Base-by-base conservation (phyloP, 2,113 vertebrate genomes). In the Leucopsar rothschildi region DNA sequence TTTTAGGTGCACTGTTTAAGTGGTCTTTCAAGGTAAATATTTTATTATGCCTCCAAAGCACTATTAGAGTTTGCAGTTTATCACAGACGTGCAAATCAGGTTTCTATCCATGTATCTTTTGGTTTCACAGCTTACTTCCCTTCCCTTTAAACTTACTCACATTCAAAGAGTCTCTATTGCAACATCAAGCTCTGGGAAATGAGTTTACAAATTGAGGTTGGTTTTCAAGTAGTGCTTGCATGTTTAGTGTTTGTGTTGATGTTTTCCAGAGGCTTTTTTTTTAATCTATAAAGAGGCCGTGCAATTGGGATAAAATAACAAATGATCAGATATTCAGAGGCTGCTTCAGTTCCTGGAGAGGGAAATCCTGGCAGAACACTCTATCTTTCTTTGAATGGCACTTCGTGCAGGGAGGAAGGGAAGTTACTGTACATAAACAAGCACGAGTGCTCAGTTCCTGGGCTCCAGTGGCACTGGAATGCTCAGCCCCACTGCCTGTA, bases 11-110 rank as follows among this genome's bases (percentile, higher is more conserved):
- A 21, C 17, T 65, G 42, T 55, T 84, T 29, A 86, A 73, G 56
- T 86, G 27, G 27, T 75, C n/a, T 90, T 94, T 93, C 79, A 81
- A 72, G 77, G 93, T 88, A 90, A 95, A 96, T 39, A 82, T 53
- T 40, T 56, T 88, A 76, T 47, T 90, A 88, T 60, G 76, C 66
- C 80, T 96, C 93, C 86, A 85, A 88, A 91, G 90, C 39, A 72
- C 72, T 82, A 31, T 37, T 61, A 69, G 78, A 57, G n/a, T 82
- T 91, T 76, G 44, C 52, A 92, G 64, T 90, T 78, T 49, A 65
- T 72, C 69, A 40, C 22, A 35, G 93, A 92, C 10, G 25, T 39
- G 29, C 28, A 93, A 88, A 73, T 88, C 76, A 49, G 15, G 18
- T 91, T 82, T 95, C 90, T 87, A 49, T 83, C 70, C 21, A 24